A percentile compares a stretch with the other conserved stretches of the same genome.
Evolutionary conservation across 2,888 invertebrate species (phyloP).

Genomic region (Andrena fulva): DNA sequence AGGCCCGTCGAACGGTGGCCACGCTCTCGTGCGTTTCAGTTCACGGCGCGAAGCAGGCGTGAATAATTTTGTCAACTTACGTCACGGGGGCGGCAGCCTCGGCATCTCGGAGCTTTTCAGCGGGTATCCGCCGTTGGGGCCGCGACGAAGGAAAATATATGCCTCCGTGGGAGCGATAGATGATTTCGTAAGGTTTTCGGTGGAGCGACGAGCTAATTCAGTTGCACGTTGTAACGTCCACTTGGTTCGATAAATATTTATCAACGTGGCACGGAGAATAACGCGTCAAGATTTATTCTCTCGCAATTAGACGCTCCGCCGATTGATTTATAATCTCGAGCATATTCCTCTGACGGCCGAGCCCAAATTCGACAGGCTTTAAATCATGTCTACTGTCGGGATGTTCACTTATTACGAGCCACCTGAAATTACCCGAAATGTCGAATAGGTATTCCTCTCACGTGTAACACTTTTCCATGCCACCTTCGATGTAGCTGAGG

Average conservation of each 20-base stretch:
- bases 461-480: too few relatives aligned
- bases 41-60: not conserved
- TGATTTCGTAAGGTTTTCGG: slow-evolving; percentile 23
- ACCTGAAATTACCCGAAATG: too few relatives aligned
- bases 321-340: not conserved
- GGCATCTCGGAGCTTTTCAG: slow-evolving; percentile 20
- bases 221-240: not conserved
- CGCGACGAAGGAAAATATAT: not conserved
- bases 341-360: not conserved
- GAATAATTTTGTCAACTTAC: slow-evolving; percentile 33
- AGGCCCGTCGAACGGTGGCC: slow-evolving; percentile 8
- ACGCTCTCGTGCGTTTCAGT: not conserved
- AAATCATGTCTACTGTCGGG: too few relatives aligned
- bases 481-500: too few relatives aligned
- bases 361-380: not conserved
- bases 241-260: slow-evolving; percentile 27
- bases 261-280: not conserved
- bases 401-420: too few relatives aligned
- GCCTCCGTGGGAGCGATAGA: not conserved
- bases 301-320: not conserved
- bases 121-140: not conserved
- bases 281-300: not conserved
- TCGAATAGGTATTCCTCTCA: too few relatives aligned
- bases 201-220: slow-evolving; percentile 15
- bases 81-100: slow-evolving; percentile 29